phyloP scores from a whole-genome alignment of 2,797 vertebrate species.

The Rallus crepitans region DNA sequence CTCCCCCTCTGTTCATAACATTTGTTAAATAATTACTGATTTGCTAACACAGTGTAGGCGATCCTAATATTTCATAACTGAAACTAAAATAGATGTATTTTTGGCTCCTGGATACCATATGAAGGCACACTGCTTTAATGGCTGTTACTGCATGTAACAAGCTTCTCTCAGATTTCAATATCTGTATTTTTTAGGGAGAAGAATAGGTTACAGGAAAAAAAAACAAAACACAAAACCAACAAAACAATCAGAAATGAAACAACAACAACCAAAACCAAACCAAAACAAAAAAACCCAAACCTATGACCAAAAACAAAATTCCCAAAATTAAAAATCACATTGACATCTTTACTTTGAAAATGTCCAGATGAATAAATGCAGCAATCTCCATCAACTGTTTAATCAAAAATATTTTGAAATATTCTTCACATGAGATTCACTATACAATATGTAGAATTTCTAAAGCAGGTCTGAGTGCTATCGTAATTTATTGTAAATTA shows the following conservation, averaged over 20 bases:
- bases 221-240: too few species aligned
- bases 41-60: neutral
- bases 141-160: neutral
- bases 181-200: neutral
- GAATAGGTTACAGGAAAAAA: neutral
- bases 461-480: neutral
- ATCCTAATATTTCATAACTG: neutral
- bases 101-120: neutral
- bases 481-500: neutral
- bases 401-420: neutral
- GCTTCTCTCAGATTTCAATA: neutral
- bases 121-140: neutral
- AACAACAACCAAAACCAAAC: too few species aligned
- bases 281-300: too few species aligned
- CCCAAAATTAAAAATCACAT: too few species aligned
- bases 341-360: neutral
- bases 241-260: too few species aligned
- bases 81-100: neutral
- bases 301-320: too few species aligned
- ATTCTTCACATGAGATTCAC: neutral
- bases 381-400: neutral
- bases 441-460: neutral
- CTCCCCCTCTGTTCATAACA: neutral
- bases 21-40: conserved; percentile 11
- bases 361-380: neutral